Evolutionary conservation across 92 coral and sea anemone species (phyloP).

Genomic region (Diadumene lineata): DNA sequence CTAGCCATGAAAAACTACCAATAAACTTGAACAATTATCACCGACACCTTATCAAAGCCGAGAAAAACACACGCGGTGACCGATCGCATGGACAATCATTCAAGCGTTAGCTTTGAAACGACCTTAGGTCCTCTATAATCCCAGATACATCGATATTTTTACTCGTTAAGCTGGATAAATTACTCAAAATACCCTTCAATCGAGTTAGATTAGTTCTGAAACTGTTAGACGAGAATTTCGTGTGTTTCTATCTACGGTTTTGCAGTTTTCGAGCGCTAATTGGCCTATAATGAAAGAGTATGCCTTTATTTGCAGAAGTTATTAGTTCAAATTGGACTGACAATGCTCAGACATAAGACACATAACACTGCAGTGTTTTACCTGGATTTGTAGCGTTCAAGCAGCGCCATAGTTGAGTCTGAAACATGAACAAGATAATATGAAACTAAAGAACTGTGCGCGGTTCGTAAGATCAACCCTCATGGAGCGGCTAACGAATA

Average conservation of each 20-base stretch:
- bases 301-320: conserved; percentile 99
- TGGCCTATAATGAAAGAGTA: conserved; percentile 98
- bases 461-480: conserved; percentile 25
- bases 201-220: conserved; percentile 13
- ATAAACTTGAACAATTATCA: conserved; percentile 35
- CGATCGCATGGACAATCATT: conserved; percentile 45
- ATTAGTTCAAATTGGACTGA: conserved; percentile 93
- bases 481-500: conserved; percentile 30
- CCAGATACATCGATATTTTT: conserved; percentile 33
- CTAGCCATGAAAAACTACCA: conserved; percentile 22
- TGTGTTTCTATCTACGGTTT: conserved; percentile 52
- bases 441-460: conserved; percentile 34
- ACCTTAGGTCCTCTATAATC: conserved; percentile 48
- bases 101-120: conserved; percentile 37
- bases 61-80: conserved; percentile 34
- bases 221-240: conserved; percentile 17
- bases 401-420: conserved; percentile 86
- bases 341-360: conserved; percentile 71
- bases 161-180: conserved; percentile 45
- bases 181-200: conserved; percentile 20
- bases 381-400: conserved; percentile 81
- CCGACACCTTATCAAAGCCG: conserved; percentile 12
- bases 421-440: conserved; percentile 45
- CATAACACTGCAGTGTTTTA: conserved; percentile 48
- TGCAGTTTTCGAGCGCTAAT: conserved; percentile 77